A percentile compares a stretch with the other conserved stretches of the same genome.
Conservation (phyloP, 2,888 invertebrate genomes). For the Aproaerema taeniolella region DNA sequence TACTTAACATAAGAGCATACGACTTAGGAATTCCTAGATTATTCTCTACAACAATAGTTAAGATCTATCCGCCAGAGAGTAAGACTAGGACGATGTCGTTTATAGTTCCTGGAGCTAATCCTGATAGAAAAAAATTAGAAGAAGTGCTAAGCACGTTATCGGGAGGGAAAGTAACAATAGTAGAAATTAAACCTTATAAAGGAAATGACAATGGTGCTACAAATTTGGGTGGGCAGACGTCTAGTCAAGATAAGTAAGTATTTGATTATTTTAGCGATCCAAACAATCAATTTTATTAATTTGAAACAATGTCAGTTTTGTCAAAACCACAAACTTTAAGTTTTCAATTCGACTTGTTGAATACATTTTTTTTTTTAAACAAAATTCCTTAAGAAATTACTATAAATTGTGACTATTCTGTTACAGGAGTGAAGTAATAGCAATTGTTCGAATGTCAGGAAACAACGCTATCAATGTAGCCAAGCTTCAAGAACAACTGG, state of each 20-base stretch:
- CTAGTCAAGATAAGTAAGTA: slow-evolving; percentile 77
- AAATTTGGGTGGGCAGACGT: slow-evolving; percentile 66
- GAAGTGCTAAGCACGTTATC: slow-evolving; percentile 86
- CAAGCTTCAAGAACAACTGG: slow-evolving; percentile 81
- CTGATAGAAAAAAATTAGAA: slow-evolving; percentile 84
- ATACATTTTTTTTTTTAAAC: neutral
- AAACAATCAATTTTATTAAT: no score
- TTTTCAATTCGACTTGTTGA: no score
- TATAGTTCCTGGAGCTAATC: slow-evolving; percentile 87
- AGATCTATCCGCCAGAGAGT: slow-evolving; percentile 87
- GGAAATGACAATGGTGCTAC: slow-evolving; percentile 75
- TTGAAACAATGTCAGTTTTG: no score
- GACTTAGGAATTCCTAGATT: slow-evolving; percentile 90
- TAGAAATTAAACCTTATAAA: slow-evolving; percentile 83
- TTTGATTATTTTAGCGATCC: neutral
- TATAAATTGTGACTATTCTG: neutral
- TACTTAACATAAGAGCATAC: slow-evolving; percentile 87
- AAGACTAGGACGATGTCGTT: slow-evolving; percentile 87
- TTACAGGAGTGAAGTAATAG: slow-evolving; percentile 82
- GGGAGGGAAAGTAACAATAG: slow-evolving; percentile 86
- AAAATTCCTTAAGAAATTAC: neutral
- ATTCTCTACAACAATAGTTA: slow-evolving; percentile 83
- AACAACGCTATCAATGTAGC: slow-evolving; percentile 83
- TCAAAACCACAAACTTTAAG: no score
- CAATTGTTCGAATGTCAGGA: slow-evolving; percentile 82